Percentiles rank a stretch among this genome's conserved stretches.
Conservation (phyloP, 2,888 invertebrate genomes). For the Conchocele bisecta region DNA sequence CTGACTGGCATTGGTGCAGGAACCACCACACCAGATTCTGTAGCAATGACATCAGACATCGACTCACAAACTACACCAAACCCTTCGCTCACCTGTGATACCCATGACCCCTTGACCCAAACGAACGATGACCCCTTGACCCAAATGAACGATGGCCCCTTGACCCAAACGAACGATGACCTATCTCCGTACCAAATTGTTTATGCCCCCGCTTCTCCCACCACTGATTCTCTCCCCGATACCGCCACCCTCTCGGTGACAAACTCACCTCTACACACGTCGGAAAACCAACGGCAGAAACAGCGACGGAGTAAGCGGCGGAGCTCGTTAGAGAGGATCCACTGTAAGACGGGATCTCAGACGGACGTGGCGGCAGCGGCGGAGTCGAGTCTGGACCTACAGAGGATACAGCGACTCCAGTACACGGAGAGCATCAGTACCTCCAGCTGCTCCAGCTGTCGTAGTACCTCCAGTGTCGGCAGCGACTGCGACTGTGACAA, state of each 20-base stretch:
- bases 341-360: constrained; percentile 49
- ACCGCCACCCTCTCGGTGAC: neutral
- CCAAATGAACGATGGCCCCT: no score
- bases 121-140: no score
- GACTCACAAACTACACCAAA: no score
- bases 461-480: constrained; percentile 44
- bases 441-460: constrained; percentile 60
- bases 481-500: constrained; percentile 69
- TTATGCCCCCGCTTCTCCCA: no score
- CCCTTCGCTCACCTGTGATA: no score
- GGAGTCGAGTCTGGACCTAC: constrained; percentile 4
- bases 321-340: constrained; percentile 43
- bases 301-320: neutral
- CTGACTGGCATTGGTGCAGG: no score
- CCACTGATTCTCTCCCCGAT: neutral
- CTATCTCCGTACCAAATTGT: no score
- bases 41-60: no score
- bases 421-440: constrained; percentile 52
- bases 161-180: no score
- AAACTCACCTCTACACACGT: neutral
- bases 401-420: constrained; percentile 38
- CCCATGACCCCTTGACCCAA: no score
- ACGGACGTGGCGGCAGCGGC: neutral
- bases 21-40: no score
- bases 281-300: neutral